Evolutionary conservation across 2,113 vertebrate species (phyloP).

Genomic region (Apaloderma vittatum): DNA sequence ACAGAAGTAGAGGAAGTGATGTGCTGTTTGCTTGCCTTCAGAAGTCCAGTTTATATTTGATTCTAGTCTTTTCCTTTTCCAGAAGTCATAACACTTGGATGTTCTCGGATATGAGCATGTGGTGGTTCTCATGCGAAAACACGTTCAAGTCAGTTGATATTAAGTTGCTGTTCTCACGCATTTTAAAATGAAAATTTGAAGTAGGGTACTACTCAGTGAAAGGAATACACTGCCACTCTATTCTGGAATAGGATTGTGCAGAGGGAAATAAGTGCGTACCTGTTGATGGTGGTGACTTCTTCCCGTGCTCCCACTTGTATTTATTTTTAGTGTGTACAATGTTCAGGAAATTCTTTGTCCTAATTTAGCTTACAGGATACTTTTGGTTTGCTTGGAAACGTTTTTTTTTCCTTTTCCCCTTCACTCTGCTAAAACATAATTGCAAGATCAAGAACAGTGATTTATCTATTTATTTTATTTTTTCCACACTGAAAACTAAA

Average conservation of each 20-base stretch:
- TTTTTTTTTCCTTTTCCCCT: too few relatives aligned
- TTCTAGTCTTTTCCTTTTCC: background rate
- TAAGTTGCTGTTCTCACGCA: background rate
- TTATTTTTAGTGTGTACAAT: background rate
- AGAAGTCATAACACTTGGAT: background rate
- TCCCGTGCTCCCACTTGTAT: background rate
- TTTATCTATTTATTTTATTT: background rate
- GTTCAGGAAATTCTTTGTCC: background rate
- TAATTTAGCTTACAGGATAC: background rate
- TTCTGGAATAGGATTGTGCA: background rate
- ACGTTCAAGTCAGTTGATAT: background rate
- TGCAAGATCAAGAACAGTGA: background rate
- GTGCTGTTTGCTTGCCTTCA: background rate
- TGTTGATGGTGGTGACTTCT: background rate
- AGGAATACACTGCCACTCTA: background rate
- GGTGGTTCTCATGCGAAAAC: background rate
- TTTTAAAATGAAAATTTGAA: background rate
- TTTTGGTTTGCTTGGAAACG: background rate
- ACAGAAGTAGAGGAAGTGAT: rapidly evolving
- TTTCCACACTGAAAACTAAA: background rate
- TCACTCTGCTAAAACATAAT: background rate
- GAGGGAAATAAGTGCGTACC: background rate
- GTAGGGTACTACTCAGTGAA: background rate
- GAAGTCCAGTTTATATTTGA: background rate
- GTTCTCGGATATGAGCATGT: background rate